Evolutionary conservation across 2,888 invertebrate genomes (phyloP), one percentile per base, ranked within the genome.

Genomic region (Pherbina coryleti): DNA sequence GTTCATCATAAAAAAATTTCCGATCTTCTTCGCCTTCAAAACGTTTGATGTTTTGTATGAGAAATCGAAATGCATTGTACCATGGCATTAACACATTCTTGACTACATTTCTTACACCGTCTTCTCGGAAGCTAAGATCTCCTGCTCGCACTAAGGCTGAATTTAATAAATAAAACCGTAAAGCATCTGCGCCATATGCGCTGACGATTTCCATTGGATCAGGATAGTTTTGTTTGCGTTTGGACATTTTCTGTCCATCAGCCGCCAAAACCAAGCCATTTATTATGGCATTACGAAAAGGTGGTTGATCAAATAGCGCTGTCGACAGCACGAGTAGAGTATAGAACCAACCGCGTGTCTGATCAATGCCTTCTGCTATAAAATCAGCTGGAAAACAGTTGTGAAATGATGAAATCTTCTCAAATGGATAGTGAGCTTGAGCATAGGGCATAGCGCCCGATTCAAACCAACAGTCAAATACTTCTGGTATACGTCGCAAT

Each of bases 381-480:
- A 98, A 98, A 90, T 99, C 97, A 0, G 98, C 98, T 2, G 98
- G 71, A 55, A 71, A 71, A 92, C 92, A 92, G 55, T 95, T 94
- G 62, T 95, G 94, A 89, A 98, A 97, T 75, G 95, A 94, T 85
- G 95, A 94, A 82, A 91, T 91, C 85, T 94, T 94, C 88, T 98
- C 96, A 89, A 98, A 98, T 0, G 98, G 98, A 89, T 95, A 98
- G 89, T 97, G 97, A 83, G 93, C 91, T 88, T 97, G 97, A 2
- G 96, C 98, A 86, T 97, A 98, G 0, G 98, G 98, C 98, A 98
- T 98, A 51, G 96, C 96, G 9, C 98, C 98, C 1, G 97, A 97
- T 89, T 99, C 98, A 91, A 99, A 98, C 98, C 98, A 99, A 88
- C 98, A 98, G 89, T 99, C 98, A 90, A 98, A 98, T 0, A 99